Conservation (phyloP, 2,113 vertebrate genomes). For the Anhinga anhinga region DNA sequence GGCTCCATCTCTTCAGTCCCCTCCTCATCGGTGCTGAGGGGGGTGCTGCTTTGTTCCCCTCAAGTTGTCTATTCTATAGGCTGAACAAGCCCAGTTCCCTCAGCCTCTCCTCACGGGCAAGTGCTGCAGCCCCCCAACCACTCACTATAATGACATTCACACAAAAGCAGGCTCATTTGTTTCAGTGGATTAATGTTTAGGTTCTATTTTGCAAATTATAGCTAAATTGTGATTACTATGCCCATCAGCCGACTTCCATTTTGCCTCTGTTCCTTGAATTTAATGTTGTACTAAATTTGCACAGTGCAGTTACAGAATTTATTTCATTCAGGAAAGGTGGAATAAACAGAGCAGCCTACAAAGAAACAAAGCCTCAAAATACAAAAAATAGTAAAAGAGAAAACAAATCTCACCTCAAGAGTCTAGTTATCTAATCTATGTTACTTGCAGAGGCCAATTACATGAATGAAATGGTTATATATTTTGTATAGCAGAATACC, state of each 20-base stretch:
- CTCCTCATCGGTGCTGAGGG: not conserved
- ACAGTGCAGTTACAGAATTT: not conserved
- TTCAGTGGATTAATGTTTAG: not conserved
- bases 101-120: not conserved
- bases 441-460: not conserved
- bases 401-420: not conserved
- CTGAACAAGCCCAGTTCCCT: not conserved
- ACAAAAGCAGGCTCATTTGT: not conserved
- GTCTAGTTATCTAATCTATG: not conserved
- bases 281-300: not conserved
- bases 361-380: not conserved
- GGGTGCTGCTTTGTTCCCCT: not conserved
- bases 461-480: not conserved
- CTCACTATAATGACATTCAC: not conserved
- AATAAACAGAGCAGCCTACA: not conserved
- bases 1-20: not conserved
- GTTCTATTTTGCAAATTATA: not conserved
- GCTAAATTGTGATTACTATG: not conserved
- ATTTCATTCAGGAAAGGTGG: not conserved
- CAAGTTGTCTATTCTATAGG: not conserved
- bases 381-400: not conserved
- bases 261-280: not conserved
- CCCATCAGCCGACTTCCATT: not conserved
- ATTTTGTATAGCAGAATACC: not conserved
- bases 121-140: not conserved